These are phyloP conservation scores for Pammene fasciana DNA, from an alignment of 2,888 invertebrate species.

Conservation along the genomic window DNA sequence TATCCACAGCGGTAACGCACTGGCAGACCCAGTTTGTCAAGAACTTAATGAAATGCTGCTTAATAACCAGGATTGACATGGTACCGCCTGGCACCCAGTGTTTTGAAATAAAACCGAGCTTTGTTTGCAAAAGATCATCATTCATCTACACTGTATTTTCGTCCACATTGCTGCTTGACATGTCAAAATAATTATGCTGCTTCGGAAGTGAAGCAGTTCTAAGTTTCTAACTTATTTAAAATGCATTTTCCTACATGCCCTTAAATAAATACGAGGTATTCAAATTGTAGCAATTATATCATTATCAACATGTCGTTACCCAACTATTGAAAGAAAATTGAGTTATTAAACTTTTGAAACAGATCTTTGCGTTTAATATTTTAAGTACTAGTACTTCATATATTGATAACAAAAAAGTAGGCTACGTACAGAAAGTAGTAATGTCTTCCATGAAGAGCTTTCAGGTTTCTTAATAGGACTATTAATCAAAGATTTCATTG, in stretches of 20 bases:
- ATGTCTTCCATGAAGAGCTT: neutral
- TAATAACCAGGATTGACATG: neutral
- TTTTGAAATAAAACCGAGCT: slow-evolving; percentile 14
- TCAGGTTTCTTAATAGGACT: neutral
- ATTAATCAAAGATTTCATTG: neutral
- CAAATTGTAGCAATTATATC: neutral
- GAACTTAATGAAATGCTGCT: slow-evolving; percentile 5
- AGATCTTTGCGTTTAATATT: no score
- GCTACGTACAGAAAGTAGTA: no score
- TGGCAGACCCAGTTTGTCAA: neutral
- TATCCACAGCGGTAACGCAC: neutral
- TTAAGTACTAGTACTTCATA: no score
- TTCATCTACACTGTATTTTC: slow-evolving; percentile 7
- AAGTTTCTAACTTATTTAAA: neutral
- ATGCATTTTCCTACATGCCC: slow-evolving; percentile 2
- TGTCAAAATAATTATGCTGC: neutral
- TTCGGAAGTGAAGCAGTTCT: neutral
- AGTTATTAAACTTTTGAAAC: no score
- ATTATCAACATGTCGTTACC: no score
- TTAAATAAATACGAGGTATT: neutral
- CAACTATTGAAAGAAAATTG: no score
- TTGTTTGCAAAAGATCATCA: slow-evolving; percentile 20
- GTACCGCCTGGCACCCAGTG: slow-evolving; percentile 30
- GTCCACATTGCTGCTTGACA: neutral
- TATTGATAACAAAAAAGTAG: no score